These are phyloP conservation scores for Coracias cyanogaster DNA, from an alignment of 2,797 vertebrate species.

Conservation along the genomic window DNA sequence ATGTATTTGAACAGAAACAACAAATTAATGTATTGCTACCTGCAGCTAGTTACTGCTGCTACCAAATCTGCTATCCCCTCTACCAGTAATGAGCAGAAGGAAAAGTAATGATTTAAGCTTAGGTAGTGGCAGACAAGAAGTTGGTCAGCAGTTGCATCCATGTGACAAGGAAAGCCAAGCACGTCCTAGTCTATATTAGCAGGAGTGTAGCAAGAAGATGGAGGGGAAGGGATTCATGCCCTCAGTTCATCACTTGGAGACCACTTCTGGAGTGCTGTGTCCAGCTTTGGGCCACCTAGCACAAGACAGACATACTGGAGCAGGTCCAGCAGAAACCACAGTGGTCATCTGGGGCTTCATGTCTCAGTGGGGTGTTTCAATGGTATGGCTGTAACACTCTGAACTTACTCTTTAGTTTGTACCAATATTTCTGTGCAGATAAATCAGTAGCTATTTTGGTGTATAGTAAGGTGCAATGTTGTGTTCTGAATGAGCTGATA, in stretches of 20 bases:
- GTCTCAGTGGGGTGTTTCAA: fast-evolving
- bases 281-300: background rate
- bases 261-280: background rate
- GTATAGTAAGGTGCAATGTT: background rate
- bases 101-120: background rate
- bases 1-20: background rate
- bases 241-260: background rate
- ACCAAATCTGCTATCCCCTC: background rate
- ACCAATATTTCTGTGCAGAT: background rate
- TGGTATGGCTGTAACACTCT: background rate
- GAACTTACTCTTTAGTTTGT: background rate
- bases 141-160: background rate
- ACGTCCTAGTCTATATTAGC: background rate
- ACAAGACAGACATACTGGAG: background rate
- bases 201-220: background rate
- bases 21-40: background rate
- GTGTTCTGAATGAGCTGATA: background rate
- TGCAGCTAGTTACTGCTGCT: background rate
- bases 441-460: background rate
- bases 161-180: background rate
- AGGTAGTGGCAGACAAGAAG: background rate
- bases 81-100: background rate
- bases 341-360: background rate
- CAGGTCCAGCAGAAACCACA: background rate
- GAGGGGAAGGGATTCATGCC: background rate